phyloP scores from a whole-genome alignment of 2,888 invertebrate genomes.

The Nebria salina region DNA sequence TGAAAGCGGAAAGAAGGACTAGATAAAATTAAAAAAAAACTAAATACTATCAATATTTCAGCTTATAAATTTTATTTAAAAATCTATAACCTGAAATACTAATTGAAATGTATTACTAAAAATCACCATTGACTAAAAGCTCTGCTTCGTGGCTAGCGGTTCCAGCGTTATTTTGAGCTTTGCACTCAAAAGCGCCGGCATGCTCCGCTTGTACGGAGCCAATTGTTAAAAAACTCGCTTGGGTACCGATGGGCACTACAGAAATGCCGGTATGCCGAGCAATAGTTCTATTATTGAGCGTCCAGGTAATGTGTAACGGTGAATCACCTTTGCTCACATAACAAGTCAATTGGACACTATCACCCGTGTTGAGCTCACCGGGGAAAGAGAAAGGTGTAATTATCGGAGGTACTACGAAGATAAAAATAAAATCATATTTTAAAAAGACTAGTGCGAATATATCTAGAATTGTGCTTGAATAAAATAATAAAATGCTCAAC shows the following conservation, averaged over 20 bases:
- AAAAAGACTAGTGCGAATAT: background rate
- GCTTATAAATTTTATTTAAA: too few relatives aligned
- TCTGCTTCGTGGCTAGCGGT: conserved; percentile 69
- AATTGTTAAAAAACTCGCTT: conserved; percentile 68
- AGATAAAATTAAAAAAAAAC: background rate
- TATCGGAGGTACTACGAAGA: conserved; percentile 55
- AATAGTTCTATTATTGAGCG: conserved; percentile 74
- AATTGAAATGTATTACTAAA: background rate
- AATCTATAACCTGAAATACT: background rate
- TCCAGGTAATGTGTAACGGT: conserved; percentile 80
- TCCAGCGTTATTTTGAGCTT: conserved; percentile 75
- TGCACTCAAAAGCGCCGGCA: conserved; percentile 77
- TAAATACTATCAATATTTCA: background rate
- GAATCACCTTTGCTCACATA: conserved; percentile 74
- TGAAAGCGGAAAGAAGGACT: background rate
- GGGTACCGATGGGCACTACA: conserved; percentile 63
- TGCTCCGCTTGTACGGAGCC: conserved; percentile 72
- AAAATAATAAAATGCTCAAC: conserved; percentile 49
- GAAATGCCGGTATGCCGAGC: conserved; percentile 66
- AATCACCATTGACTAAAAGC: conserved; percentile 75
- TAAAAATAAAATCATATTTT: background rate
- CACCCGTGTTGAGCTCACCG: conserved; percentile 34
- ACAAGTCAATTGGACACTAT: conserved; percentile 63
- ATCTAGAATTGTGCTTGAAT: background rate
- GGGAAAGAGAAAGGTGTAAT: conserved; percentile 65